Percentiles rank a stretch among this genome's conserved stretches.
phyloP scores from a whole-genome alignment of 2,888 invertebrate species.

The Nephrotoma guestfalica region DNA sequence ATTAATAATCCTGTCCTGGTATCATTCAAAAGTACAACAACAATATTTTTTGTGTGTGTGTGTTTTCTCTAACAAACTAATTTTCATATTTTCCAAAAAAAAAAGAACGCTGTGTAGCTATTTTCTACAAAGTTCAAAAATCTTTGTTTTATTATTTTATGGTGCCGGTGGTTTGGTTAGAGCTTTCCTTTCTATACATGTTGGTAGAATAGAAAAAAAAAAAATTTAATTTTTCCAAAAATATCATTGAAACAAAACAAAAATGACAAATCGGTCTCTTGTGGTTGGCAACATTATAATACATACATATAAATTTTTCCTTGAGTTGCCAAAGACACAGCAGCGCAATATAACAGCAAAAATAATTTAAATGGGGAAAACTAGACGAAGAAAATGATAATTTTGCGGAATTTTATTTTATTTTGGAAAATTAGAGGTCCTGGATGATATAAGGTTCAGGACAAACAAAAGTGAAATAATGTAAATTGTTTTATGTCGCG shows the following conservation, averaged over 20 bases:
- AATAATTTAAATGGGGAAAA: neutral
- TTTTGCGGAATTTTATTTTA: neutral
- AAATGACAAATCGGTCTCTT: neutral
- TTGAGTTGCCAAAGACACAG: neutral
- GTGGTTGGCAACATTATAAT: neutral
- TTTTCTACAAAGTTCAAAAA: neutral
- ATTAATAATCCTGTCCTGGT: neutral
- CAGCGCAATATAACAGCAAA: neutral
- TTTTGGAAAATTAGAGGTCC: neutral
- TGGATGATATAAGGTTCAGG: neutral
- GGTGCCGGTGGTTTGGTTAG: neutral
- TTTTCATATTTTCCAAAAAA: neutral
- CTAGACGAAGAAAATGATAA: neutral
- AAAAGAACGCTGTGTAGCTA: neutral
- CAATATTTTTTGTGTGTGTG: neutral
- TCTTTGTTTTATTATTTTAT: neutral
- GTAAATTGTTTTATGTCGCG: neutral
- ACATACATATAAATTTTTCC: neutral
- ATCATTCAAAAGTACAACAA: neutral
- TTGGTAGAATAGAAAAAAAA: neutral
- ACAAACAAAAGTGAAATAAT: neutral
- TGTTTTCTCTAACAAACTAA: neutral
- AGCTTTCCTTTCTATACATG: neutral
- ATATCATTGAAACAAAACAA: neutral
- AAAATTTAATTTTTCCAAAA: neutral